Conservation (phyloP, 2,888 invertebrate species). For the Parthenolecanium corni region DNA sequence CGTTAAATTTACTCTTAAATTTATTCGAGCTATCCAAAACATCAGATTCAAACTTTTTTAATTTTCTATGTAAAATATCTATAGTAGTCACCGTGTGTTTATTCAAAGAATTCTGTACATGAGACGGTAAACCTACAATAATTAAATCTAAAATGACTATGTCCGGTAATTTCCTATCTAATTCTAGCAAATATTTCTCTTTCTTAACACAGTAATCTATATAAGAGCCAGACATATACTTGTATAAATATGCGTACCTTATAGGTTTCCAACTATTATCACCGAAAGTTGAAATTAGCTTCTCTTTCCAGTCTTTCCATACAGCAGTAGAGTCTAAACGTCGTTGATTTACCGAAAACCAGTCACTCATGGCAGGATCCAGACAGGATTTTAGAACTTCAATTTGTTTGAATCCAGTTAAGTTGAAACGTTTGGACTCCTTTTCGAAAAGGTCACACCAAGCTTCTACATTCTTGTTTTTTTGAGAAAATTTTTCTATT, state of each 20-base stretch:
- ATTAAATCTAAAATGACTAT: neutral
- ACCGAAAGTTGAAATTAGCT: neutral
- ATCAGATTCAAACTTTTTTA: neutral
- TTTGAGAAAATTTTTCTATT: constrained; percentile 6
- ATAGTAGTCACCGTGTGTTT: neutral
- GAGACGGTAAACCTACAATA: neutral
- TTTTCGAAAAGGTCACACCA: constrained; percentile 2
- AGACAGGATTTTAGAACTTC: neutral
- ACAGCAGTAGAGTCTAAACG: neutral
- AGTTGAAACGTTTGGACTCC: neutral
- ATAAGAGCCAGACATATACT: neutral
- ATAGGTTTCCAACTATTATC: neutral
- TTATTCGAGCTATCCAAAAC: too few relatives aligned
- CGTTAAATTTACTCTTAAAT: neutral
- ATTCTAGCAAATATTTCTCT: neutral
- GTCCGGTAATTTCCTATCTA: neutral
- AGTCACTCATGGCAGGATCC: neutral
- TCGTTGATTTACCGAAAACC: neutral
- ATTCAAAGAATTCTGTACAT: neutral
- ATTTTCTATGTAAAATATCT: neutral
- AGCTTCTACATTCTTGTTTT: neutral
- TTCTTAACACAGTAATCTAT: neutral
- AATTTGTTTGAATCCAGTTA: neutral
- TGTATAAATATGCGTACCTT: neutral
- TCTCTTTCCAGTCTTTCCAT: neutral